phyloP scores from a whole-genome alignment of 2,888 invertebrate species.

The Carpatolechia fugitivella region DNA sequence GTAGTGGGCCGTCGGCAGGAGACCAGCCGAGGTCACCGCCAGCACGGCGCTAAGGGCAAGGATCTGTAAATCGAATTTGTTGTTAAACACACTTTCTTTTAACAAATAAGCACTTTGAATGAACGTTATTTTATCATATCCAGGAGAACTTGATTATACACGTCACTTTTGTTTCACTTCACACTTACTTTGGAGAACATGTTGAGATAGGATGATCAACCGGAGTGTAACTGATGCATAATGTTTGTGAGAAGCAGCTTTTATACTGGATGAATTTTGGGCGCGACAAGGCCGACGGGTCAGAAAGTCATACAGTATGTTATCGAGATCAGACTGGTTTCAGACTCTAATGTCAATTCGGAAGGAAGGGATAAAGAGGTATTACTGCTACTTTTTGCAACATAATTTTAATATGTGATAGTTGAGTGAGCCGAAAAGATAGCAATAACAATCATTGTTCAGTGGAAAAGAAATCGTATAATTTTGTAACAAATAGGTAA shows the following conservation, averaged over 20 bases:
- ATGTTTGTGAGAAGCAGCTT: conserved; percentile 8
- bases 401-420: background rate
- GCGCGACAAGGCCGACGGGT: conserved; percentile 20
- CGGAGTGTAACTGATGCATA: conserved; percentile 19
- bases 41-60: conserved; percentile 56
- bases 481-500: too few relatives aligned
- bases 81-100: background rate
- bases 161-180: background rate
- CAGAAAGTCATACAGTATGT: conserved; percentile 11
- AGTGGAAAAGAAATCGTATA: too few relatives aligned
- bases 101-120: background rate
- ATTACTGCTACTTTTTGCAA: background rate
- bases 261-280: conserved; percentile 16
- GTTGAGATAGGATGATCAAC: conserved; percentile 15
- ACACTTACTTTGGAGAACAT: conserved; percentile 30
- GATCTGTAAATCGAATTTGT: conserved; percentile 38
- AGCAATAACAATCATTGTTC: too few relatives aligned
- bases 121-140: background rate
- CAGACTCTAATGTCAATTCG: background rate
- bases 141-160: too few relatives aligned
- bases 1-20: conserved; percentile 14
- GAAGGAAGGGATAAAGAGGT: background rate
- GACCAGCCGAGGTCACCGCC: conserved; percentile 58
- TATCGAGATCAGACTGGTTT: background rate
- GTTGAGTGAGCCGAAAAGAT: too few relatives aligned